Evolutionary conservation across 2,888 invertebrate species (phyloP).

Genomic region (Harpagoxenus sublaevis): DNA sequence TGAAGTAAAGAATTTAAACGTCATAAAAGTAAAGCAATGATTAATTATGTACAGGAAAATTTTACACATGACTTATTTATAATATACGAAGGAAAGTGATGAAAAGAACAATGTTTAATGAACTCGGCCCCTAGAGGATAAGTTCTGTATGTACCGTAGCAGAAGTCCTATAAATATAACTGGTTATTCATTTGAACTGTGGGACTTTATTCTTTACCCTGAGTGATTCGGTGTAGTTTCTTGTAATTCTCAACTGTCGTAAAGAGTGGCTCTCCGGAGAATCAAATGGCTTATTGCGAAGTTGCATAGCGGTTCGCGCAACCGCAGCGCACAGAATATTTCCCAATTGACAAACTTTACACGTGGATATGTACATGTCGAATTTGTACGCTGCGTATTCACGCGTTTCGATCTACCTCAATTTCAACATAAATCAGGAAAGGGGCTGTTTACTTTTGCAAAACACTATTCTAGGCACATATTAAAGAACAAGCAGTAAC

Average conservation of each 20-base stretch:
- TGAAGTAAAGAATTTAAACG: neutral
- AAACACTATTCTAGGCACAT: neutral
- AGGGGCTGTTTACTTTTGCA: neutral
- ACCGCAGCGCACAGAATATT: constrained; percentile 20
- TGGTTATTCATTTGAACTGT: constrained; percentile 3
- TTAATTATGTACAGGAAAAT: neutral
- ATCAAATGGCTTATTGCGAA: constrained; percentile 34
- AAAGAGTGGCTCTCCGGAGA: constrained; percentile 31
- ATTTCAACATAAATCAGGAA: neutral
- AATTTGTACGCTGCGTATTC: neutral
- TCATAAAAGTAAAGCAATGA: neutral
- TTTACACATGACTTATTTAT: neutral
- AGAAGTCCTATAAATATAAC: constrained; percentile 5
- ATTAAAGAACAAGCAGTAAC: neutral
- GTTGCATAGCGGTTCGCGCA: constrained; percentile 9
- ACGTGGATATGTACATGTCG: neutral
- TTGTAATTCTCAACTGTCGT: constrained; percentile 14
- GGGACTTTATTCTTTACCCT: neutral
- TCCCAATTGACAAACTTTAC: constrained; percentile 46
- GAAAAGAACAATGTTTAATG: neutral
- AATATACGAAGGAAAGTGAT: neutral
- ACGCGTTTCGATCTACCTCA: neutral
- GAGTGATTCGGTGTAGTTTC: neutral
- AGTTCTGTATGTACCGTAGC: neutral
- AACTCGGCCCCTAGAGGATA: neutral